A percentile compares a stretch with the other conserved stretches of the same genome.
Conservation (phyloP, 2,113 vertebrate species). For the Cacatua alba region DNA sequence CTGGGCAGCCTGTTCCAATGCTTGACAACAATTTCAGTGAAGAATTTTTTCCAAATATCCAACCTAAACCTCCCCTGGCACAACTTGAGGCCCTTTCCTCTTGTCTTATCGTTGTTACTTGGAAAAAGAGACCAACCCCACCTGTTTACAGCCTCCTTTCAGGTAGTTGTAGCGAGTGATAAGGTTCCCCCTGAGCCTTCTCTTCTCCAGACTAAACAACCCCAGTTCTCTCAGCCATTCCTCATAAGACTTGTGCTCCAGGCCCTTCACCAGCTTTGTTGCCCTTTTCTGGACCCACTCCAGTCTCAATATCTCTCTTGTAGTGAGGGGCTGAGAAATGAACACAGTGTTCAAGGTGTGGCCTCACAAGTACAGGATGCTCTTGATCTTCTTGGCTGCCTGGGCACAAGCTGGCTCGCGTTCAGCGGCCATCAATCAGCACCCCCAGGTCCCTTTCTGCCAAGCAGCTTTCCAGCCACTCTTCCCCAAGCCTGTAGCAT, state of each 20-base stretch:
- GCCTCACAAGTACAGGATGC: background rate
- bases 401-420: background rate
- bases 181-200: background rate
- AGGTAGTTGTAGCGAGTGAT: background rate
- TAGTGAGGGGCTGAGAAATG: background rate
- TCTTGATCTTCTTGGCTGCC: background rate
- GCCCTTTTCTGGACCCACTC: background rate
- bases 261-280: background rate
- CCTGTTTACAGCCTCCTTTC: background rate
- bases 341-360: background rate
- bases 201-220: background rate
- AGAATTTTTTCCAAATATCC: background rate
- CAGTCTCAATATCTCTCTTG: background rate
- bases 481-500: background rate
- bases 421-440: background rate
- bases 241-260: background rate
- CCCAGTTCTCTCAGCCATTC: background rate
- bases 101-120: background rate
- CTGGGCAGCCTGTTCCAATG: background rate
- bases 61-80: background rate
- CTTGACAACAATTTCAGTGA: background rate
- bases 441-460: background rate
- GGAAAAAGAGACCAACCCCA: background rate
- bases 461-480: background rate
- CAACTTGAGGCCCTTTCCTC: background rate